A percentile compares a stretch with the other conserved stretches of the same genome.
phyloP scores from a whole-genome alignment of 1,140 invertebrate genomes.

The Samia ricini region DNA sequence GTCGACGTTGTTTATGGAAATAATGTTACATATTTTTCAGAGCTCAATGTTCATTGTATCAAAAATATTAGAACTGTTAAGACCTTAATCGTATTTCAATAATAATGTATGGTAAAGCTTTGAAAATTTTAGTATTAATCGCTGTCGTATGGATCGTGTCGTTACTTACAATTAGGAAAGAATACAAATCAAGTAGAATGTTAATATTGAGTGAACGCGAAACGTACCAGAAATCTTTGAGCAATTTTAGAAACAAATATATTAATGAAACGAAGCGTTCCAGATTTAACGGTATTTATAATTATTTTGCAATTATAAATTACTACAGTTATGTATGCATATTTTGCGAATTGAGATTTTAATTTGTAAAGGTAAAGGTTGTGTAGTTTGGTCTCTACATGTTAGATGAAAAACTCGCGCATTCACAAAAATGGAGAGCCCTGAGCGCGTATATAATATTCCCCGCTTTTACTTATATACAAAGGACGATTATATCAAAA shows the following conservation, averaged over 20 bases:
- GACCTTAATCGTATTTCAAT: neutral
- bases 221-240: constrained; percentile 25
- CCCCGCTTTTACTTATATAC: no score
- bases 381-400: no score
- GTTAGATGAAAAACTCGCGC: no score
- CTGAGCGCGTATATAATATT: no score
- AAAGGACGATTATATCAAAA: no score
- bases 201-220: constrained; percentile 1
- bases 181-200: constrained; percentile 17
- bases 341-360: neutral
- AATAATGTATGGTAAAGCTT: constrained; percentile 21
- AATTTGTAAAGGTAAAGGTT: no score
- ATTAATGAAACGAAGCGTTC: constrained; percentile 17
- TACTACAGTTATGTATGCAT: neutral
- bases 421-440: no score
- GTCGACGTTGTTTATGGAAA: neutral
- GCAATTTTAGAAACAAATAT: constrained; percentile 16
- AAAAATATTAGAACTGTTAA: neutral
- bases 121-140: constrained; percentile 27
- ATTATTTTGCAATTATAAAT: neutral
- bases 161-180: constrained; percentile 26
- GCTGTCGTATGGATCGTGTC: constrained; percentile 29
- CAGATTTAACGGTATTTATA: constrained; percentile 11
- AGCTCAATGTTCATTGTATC: neutral
- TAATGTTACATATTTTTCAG: neutral